Conservation (phyloP, 1,140 invertebrate genomes). For the Drosophila nigromelanica region DNA sequence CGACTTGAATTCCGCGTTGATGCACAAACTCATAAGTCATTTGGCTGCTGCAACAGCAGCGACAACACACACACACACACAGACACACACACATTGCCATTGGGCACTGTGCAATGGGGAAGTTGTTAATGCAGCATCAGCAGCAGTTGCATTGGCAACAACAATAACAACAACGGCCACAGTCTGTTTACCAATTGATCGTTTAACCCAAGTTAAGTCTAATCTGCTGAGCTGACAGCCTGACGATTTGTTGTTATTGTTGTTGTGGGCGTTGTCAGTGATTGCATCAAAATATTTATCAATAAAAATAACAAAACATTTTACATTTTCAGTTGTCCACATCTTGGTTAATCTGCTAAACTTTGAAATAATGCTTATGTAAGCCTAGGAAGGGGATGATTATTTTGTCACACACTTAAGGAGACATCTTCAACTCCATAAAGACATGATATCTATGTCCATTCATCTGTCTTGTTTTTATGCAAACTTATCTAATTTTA, state of each 20-base stretch:
- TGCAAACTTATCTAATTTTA: no score
- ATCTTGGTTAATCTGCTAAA: no score
- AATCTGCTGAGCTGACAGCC: conserved; percentile 33
- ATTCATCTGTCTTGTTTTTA: no score
- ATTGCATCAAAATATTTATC: no score
- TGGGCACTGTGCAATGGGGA: conserved; percentile 65
- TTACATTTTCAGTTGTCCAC: no score
- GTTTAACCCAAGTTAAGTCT: conserved; percentile 69
- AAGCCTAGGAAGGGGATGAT: no score
- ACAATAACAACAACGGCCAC: conserved; percentile 15
- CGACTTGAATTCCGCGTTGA: conserved; percentile 74
- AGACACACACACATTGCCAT: conserved; percentile 49
- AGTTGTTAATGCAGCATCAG: conserved; percentile 73
- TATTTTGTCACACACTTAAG: no score
- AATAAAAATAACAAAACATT: no score
- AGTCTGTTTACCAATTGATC: conserved; percentile 74
- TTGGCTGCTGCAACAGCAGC: conserved; percentile 34
- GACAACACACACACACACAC: conserved; percentile 33
- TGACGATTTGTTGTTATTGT: conserved; percentile 62
- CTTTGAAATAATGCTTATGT: no score
- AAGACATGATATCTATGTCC: no score
- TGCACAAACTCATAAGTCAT: conserved; percentile 79
- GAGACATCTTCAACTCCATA: no score
- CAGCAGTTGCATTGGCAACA: conserved; percentile 25
- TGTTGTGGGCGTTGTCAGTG: conserved; percentile 70